phyloP scores from a whole-genome alignment of 2,797 vertebrate genomes.

The Pseudomugil gertrudae region DNA sequence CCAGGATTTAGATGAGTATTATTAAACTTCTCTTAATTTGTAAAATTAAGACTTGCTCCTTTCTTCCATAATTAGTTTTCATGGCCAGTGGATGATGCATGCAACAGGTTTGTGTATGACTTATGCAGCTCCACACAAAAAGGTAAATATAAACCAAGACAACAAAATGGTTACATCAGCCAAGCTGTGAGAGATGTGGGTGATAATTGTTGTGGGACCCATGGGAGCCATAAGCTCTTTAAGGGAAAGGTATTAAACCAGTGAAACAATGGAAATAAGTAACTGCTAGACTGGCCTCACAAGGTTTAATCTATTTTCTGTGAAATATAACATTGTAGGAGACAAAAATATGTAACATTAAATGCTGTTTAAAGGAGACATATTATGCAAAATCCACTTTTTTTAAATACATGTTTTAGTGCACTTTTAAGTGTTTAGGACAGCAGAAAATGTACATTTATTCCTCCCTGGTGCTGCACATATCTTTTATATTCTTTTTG shows the following conservation, averaged over 20 bases:
- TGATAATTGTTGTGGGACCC: conserved; percentile 89
- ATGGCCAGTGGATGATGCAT: conserved; percentile 89
- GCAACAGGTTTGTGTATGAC: conserved; percentile 87
- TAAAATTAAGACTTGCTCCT: conserved; percentile 89
- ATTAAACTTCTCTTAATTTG: conserved; percentile 94
- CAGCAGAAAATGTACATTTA: no score
- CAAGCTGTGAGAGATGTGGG: conserved; percentile 84
- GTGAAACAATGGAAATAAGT: conserved; percentile 81
- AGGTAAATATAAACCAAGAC: conserved; percentile 75
- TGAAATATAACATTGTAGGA: not conserved
- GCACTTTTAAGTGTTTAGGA: no score
- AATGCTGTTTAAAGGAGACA: no score
- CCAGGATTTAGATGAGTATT: conserved; percentile 86
- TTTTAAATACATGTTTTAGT: no score
- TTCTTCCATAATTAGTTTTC: conserved; percentile 91
- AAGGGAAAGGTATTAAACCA: conserved; percentile 78
- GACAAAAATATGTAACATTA: not conserved
- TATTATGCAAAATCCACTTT: no score
- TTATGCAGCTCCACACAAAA: conserved; percentile 84
- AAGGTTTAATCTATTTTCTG: conserved; percentile 37
- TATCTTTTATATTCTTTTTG: no score
- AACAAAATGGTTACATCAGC: conserved; percentile 74
- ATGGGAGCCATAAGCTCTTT: conserved; percentile 78
- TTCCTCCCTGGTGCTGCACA: no score
- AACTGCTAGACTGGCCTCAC: conserved; percentile 64